Base-by-base conservation (phyloP, 2,797 vertebrate species). In the Lagorchestes hirsutus region DNA sequence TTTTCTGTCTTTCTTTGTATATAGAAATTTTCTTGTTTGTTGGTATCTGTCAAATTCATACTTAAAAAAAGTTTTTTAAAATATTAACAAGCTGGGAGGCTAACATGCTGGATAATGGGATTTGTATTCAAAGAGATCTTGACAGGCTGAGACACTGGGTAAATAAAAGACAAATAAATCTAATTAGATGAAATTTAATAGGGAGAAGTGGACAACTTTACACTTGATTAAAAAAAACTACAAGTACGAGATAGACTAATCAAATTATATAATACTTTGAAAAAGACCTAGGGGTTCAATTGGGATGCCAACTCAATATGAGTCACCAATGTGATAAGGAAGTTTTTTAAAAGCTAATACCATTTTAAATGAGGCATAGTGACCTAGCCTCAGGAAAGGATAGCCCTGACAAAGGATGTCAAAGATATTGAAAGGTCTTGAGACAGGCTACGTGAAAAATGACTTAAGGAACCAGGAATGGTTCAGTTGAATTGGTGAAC, bases 161-260 rank as follows among this genome's bases (percentile, higher is more conserved):
- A 52, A 8, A 52, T 52, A 52, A 52, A 52, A 52, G 52, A 52
- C 27, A 82, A 82, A 82, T 82, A 46, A 40, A 46, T 82, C 40
- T 82, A 82, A 82, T 82, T 24, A 82, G n/a, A 82, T 82, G n/a
- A 82, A 82, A 82, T 82, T 82, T 74, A 22, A 74, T 74, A 82
- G 18, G n/a, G n/a, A 24, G 40, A 82, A 82, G 9, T 46, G n/a
- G 2, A 82, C n/a, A 46, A 46, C n/a, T 46, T 40, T 82, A 40
- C 29, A 82, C n/a, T 82, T 82, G n/a, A 24, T 18, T 74, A 22
- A 74, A 40, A 16, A 74, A 40, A n/a, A n/a, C 11, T 18, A 40
- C n/a, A 82, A 82, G 16, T 82, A 40, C 67, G 46, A 24, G 18
- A 46, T 82, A 40, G 67, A 82, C 2, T 82, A 46, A 82, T 82